A percentile compares a stretch with the other conserved stretches of the same genome.
phyloP scores from a whole-genome alignment of 92 coral and sea anemone genomes.

The Phenganax stokvisi region DNA sequence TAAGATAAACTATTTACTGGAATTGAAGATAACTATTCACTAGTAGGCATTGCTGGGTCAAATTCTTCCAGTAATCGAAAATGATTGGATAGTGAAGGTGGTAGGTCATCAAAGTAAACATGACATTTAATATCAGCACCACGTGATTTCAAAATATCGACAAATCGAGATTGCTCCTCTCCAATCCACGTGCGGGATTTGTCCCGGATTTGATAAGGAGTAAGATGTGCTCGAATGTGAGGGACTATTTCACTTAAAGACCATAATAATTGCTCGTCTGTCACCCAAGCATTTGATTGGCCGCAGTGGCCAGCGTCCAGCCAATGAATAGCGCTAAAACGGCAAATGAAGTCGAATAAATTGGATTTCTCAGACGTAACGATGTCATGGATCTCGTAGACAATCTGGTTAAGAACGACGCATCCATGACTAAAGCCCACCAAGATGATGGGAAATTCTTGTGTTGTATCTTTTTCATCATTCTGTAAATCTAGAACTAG shows the following conservation, averaged over 20 bases:
- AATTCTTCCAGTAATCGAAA: conserved; percentile 79
- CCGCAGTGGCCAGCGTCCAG: conserved; percentile 97
- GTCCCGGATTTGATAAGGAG: conserved; percentile 94
- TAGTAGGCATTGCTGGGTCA: conserved; percentile 35
- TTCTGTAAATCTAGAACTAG: conserved; percentile 66
- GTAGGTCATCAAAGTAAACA: conserved; percentile 74
- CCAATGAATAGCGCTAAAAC: conserved; percentile 88
- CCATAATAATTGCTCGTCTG: conserved; percentile 82
- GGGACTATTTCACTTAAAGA: conserved; percentile 71
- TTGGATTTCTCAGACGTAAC: conserved; percentile 61
- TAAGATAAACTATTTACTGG: too few species aligned
- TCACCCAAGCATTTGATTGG: conserved; percentile 93
- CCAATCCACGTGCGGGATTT: conserved; percentile 92
- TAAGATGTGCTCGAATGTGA: conserved; percentile 80
- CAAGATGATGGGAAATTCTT: conserved; percentile 77
- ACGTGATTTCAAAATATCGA: conserved; percentile 73
- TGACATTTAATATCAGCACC: conserved; percentile 78
- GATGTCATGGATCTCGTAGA: conserved; percentile 68
- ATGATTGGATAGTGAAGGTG: conserved; percentile 77
- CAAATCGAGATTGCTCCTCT: conserved; percentile 67
- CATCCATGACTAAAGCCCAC: conserved; percentile 99
- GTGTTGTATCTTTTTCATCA: conserved; percentile 79
- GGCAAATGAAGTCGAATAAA: conserved; percentile 64
- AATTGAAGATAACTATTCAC: not conserved
- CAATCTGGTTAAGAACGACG: conserved; percentile 84